Base-by-base conservation (phyloP, 2,888 invertebrate genomes). In the Leptinotarsa rubiginosa region DNA sequence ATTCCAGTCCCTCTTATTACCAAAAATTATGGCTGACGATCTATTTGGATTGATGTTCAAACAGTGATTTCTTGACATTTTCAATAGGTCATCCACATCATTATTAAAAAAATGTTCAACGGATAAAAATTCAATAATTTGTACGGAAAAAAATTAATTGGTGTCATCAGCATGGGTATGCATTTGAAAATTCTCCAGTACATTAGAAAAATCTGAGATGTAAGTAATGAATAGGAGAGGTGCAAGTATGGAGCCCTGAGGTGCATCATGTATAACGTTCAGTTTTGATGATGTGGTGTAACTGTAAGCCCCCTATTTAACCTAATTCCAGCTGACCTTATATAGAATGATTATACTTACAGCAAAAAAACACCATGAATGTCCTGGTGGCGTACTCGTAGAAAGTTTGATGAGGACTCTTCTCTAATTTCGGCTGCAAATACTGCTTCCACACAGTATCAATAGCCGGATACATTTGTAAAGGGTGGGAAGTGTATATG, bases 381-480 rank as follows among this genome's bases (percentile, higher is more conserved):
- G 96, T 95, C 78, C 97, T 91, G n/a, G 94, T 89, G 2, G 91
- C 84, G 86, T 95, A 96, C 86, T 97, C 97, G 91, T 93, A 93
- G 66, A 93, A 81, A 0, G 91, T 62, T 77, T 92, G 91, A 78
- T 90, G 89, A 5, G 91, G 89, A 86, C 89, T 91, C 84, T 92
- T 91, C 66, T 91, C 90, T 64, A 94, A 88, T 78, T 88, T 89
- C 12, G 90, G 89, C 18, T 89, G 87, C 12, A 94, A 88, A 85
- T 93, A 95, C 73, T 93, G 92, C 83, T 95, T 96, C 96, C 97
- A 97, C 65, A 95, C 90, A 79, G 99, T 96, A 83, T 96, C 95
- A 81, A 98, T 94, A 10, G 98, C 97, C 2, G 99, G 98, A 88
- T 98, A 99, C 87, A 97, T 96, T 83, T 98, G 97, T 50, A 99